Percentiles rank a stretch among this genome's conserved stretches.
Conservation (phyloP, 2,797 vertebrate species). For the Coreius guichenoti region DNA sequence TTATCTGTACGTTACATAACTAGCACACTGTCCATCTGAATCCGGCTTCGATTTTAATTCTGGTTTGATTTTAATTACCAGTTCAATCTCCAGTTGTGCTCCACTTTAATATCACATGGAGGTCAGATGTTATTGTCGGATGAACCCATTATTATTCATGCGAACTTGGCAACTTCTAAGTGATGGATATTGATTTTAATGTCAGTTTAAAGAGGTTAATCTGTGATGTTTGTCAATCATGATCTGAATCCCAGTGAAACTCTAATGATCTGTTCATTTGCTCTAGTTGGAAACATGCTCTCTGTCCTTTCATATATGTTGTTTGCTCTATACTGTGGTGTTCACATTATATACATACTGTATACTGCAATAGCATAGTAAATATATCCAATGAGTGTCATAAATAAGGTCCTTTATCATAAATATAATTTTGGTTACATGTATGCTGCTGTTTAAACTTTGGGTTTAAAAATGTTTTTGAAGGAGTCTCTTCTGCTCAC, state of each 20-base stretch:
- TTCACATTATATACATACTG: neutral
- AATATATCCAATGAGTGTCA: neutral
- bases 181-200: neutral
- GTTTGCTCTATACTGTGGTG: neutral
- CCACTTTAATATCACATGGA: neutral
- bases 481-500: too few species aligned
- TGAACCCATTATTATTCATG: neutral
- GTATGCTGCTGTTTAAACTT: neutral
- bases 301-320: neutral
- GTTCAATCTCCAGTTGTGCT: neutral
- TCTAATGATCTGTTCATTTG: neutral
- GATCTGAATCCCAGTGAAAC: neutral
- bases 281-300: neutral
- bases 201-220: slow-evolving; percentile 9
- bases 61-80: neutral
- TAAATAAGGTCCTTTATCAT: neutral
- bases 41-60: neutral
- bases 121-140: neutral
- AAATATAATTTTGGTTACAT: neutral
- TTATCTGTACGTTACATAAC: neutral
- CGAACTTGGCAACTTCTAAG: neutral
- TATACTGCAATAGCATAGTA: neutral
- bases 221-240: slow-evolving; percentile 16
- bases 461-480: too few species aligned
- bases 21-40: neutral